A percentile compares a stretch with the other conserved stretches of the same genome.
Evolutionary conservation across 1,140 invertebrate species (phyloP).

Genomic region (Drosophila navojoa): DNA sequence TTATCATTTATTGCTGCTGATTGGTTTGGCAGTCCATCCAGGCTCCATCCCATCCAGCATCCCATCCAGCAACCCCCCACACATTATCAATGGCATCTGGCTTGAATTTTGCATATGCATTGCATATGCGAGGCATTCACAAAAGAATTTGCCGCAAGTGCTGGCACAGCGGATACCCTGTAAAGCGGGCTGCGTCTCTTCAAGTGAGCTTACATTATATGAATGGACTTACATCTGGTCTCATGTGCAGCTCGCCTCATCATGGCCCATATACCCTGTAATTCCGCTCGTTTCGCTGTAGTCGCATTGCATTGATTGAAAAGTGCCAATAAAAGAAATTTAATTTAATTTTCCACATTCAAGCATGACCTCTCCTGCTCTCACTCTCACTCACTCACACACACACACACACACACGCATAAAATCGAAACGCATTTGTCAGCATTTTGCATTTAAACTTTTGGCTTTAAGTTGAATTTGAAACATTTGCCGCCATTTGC

Average conservation of each 20-base stretch:
- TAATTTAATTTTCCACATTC: conserved; percentile 74
- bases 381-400: not conserved
- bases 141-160: conserved; percentile 11
- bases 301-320: conserved; percentile 10
- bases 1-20: conserved; percentile 80
- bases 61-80: not conserved
- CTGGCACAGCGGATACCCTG: not conserved
- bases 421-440: conserved; percentile 74
- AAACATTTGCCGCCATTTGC: conserved; percentile 55
- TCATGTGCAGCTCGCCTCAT: not conserved
- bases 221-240: too few species aligned
- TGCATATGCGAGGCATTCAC: conserved; percentile 44
- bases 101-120: conserved; percentile 47
- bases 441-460: conserved; percentile 73
- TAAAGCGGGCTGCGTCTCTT: not conserved
- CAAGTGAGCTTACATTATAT: not conserved
- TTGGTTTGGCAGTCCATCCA: conserved; percentile 56
- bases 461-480: conserved; percentile 64
- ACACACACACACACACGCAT: not conserved
- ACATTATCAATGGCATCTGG: not conserved
- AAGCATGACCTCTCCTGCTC: conserved; percentile 22
- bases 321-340: conserved; percentile 75
- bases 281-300: too few species aligned
- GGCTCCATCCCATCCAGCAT: conserved; percentile 7
- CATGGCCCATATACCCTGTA: not conserved